Percentiles rank a stretch among this genome's conserved stretches.
Evolutionary conservation across 1,140 invertebrate species (phyloP).

Genomic region (Ylistrum balloti): DNA sequence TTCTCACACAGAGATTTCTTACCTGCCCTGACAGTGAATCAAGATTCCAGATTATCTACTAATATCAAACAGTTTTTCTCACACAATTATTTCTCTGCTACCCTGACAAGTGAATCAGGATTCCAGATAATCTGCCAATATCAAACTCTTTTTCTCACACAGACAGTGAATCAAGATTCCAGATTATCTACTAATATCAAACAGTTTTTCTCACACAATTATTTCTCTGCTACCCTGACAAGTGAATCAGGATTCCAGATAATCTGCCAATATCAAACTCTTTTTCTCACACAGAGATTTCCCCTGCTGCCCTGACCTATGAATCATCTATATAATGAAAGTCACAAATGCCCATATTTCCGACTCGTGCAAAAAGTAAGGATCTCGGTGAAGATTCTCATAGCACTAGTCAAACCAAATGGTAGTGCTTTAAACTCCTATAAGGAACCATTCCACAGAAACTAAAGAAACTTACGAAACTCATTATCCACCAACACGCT

Average conservation of each 20-base stretch:
- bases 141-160: background rate
- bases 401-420: slow-evolving; percentile 9
- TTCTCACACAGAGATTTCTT: slow-evolving; percentile 22
- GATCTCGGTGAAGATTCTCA: background rate
- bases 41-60: no score
- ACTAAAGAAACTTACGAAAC: slow-evolving; percentile 31
- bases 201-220: background rate
- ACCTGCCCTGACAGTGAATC: background rate
- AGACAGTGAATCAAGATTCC: background rate
- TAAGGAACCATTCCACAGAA: background rate
- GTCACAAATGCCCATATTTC: background rate
- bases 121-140: no score
- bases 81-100: slow-evolving; percentile 41
- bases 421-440: slow-evolving; percentile 12
- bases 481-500: background rate
- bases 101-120: slow-evolving; percentile 41
- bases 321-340: slow-evolving; percentile 49
- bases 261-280: no score
- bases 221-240: background rate
- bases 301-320: background rate
- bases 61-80: no score
- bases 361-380: background rate
- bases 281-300: background rate
- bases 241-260: no score
- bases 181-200: no score